Base-by-base conservation (phyloP, 1,140 invertebrate genomes). In the Drosophila neocordata region DNA sequence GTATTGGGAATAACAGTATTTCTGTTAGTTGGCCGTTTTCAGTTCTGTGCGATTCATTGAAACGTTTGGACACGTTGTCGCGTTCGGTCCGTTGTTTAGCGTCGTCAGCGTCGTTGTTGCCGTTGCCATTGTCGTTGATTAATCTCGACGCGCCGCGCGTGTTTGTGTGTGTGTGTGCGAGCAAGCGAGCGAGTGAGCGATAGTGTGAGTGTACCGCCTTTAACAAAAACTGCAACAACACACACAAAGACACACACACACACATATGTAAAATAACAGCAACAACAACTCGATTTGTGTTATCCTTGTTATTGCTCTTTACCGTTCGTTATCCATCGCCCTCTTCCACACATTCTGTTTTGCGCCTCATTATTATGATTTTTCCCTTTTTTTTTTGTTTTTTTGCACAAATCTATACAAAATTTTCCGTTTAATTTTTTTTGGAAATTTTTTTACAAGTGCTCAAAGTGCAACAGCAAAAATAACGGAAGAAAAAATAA, bases 31-130 rank as follows among this genome's bases (percentile, higher is more conserved):
- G 27, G 52, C 6, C 74, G 70, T 85, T 85, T 76, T 56, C 53
- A 85, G 81, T 85, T 85, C 74, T 82, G 76, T 85, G 70, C 80
- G 73, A 82, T 77, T 77, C 79, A 71, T 85, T 81, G 81, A 81
- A 82, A 64, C 73, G 79, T 74, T 77, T 82, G 72, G 81, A 82
- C 79, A 70, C 81, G 81, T 82, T 60, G 62, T 67, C 55, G 63
- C 55, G 64, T 65, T 18, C 56, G 77, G 62, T 34, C 66, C 59
- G 51, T 66, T 66, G 68, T 69, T 41, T 59, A 51, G 57, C 58
- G 22, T 51, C 44, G 31, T 59, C 41, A 48, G 41, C 38, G n/a
- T 35, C 20, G 44, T 53, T 18, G 57, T 57, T 55, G 61, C 52
- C 65, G 69, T 55, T 57, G 41, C 9, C 57, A 56, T 65, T 55